Base-by-base conservation (phyloP, 23 tunicate genomes). In the Botrylloides violaceus region DNA sequence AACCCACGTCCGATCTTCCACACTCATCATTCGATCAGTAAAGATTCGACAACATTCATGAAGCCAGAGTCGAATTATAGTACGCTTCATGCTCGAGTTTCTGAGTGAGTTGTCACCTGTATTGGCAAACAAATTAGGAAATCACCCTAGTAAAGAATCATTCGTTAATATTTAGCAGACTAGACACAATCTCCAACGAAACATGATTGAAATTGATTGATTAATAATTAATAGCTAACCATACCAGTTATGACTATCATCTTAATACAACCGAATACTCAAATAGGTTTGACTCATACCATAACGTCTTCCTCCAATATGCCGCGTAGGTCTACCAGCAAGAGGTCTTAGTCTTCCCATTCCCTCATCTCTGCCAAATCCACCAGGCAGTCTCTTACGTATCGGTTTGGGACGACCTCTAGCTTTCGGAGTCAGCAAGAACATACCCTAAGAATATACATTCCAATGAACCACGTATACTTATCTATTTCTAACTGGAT, bases 21-120 rank as follows among this genome's bases (percentile, higher is more conserved):
- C 72, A 35, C 58, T 37, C 5, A 64, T 37, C 31, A 88, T 71
- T 32, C 87, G 37, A 66, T 88, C 96, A 25, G 64, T 55, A 72
- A 88, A 88, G 26, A 72, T 81, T 55, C 96, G 49, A 25, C 58
- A 36, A 71, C 96, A 88, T 75, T 88, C 96, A 56, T 88, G 96
- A 32, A 88, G 33, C 96, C 96, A 88, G 34, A 88, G 66, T 36
- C 96, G 38, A 1, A 78, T 82, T 0, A 88, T 75, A 15, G 96
- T 82, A 36, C 84, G 36, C 81, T 77, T 78, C 96, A 88, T 78
- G 24, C 84, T 77, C 2, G 77, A 70, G 21, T 56, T 75, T 1
- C 83, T 77, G 2, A 9, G 35, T 1, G 74, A 27, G 26, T 37
- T 37, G 21, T 68, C 74, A 43, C 74, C 74, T 68, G 1, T 43